Percentiles rank a stretch among this genome's conserved stretches.
These are phyloP conservation scores for Tetanocera ferruginea DNA, from an alignment of 2,888 invertebrate genomes.

Conservation along the genomic window DNA sequence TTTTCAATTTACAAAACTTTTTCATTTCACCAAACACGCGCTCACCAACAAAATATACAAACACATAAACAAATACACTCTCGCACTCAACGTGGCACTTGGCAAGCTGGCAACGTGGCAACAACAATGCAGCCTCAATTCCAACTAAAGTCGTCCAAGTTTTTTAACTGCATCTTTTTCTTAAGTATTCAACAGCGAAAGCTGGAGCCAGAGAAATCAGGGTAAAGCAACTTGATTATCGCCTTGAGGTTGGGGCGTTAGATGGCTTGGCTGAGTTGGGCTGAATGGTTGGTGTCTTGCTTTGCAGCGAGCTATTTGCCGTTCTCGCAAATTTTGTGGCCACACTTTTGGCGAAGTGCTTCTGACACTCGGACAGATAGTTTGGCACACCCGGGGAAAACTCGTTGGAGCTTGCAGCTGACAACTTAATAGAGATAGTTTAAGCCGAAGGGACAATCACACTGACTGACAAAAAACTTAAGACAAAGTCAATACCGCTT, in stretches of 20 bases:
- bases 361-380: constrained; percentile 43
- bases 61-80: constrained; percentile 11
- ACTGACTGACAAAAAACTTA: background rate
- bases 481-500: background rate
- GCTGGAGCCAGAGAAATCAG: background rate
- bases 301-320: background rate
- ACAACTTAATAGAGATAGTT: constrained; percentile 19
- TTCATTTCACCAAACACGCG: constrained; percentile 53
- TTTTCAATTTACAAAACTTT: constrained; percentile 60
- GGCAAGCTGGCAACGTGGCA: background rate
- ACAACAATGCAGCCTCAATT: constrained; percentile 43
- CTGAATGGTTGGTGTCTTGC: background rate
- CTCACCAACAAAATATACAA: constrained; percentile 24
- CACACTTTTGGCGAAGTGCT: constrained; percentile 32
- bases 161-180: constrained; percentile 46
- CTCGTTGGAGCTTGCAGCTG: constrained; percentile 1
- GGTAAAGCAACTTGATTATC: background rate
- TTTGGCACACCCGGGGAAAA: constrained; percentile 8
- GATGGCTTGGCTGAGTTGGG: background rate
- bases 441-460: background rate
- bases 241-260: background rate
- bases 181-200: constrained; percentile 20
- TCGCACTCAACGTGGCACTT: background rate
- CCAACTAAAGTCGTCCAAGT: constrained; percentile 43
- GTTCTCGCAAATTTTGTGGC: background rate